phyloP scores from a whole-genome alignment of 2,888 invertebrate genomes.

The Melieria crassipennis region DNA sequence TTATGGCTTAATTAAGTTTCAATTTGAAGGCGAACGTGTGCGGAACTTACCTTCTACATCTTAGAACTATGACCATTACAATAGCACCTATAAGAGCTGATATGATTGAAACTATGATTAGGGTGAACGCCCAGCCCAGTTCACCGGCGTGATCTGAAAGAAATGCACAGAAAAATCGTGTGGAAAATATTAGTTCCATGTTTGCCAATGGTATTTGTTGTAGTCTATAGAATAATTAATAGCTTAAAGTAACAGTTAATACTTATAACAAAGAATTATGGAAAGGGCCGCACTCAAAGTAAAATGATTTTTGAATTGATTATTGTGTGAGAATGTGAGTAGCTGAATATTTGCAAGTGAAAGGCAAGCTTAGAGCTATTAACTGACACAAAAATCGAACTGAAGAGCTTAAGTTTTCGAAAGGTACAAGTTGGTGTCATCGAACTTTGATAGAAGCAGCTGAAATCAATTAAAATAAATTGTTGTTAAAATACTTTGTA shows the following conservation, averaged over 20 bases:
- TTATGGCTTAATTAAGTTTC: constrained; percentile 19
- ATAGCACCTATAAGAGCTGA: constrained; percentile 78
- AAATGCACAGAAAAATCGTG: constrained; percentile 30
- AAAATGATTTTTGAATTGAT: too few species aligned
- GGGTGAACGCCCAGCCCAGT: constrained; percentile 73
- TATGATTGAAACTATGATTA: constrained; percentile 77
- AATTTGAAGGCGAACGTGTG: background rate
- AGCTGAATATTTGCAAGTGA: too few species aligned
- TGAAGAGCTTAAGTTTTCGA: too few species aligned
- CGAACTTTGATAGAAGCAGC: too few species aligned
- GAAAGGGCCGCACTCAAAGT: too few species aligned
- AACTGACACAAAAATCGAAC: too few species aligned
- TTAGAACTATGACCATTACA: constrained; percentile 77
- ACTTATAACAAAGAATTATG: too few species aligned
- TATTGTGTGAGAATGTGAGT: too few species aligned
- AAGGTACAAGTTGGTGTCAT: too few species aligned
- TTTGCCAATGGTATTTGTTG: background rate
- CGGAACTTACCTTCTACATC: constrained; percentile 69
- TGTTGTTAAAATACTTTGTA: too few species aligned
- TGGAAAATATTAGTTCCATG: constrained; percentile 3
- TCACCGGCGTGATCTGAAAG: constrained; percentile 64
- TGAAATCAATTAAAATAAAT: too few species aligned
- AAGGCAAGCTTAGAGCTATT: too few species aligned
- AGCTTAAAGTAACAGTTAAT: background rate
- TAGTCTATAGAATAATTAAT: background rate